phyloP scores from a whole-genome alignment of 2,888 invertebrate genomes.

The Sericinus montela region DNA sequence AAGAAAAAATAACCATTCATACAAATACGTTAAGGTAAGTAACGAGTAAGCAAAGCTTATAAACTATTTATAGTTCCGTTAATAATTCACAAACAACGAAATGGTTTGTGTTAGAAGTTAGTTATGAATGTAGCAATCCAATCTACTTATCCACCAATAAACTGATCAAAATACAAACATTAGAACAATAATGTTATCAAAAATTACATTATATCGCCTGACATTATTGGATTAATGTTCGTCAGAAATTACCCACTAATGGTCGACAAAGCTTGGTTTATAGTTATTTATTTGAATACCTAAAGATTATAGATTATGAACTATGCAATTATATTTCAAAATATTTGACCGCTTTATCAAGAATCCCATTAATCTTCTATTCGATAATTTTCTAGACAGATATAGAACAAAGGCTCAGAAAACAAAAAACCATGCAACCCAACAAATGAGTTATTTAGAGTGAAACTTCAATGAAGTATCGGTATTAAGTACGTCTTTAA shows the following conservation, averaged over 20 bases:
- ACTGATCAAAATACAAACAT: conserved; percentile 38
- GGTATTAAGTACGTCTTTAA: no score
- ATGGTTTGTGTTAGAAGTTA: conserved; percentile 10
- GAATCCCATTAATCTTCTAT: not conserved
- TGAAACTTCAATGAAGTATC: no score
- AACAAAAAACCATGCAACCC: no score
- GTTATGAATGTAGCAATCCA: conserved; percentile 46
- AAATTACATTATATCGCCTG: conserved; percentile 29
- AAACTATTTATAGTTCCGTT: conserved; percentile 8
- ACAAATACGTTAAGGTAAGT: no score
- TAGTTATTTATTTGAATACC: conserved; percentile 19
- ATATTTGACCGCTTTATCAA: not conserved
- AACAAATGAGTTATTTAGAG: no score
- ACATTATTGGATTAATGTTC: conserved; percentile 60
- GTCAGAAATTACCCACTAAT: conserved; percentile 58
- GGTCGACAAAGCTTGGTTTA: conserved; percentile 44
- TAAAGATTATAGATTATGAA: not conserved
- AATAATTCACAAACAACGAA: conserved; percentile 18
- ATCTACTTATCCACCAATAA: conserved; percentile 26
- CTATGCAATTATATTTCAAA: conserved; percentile 1
- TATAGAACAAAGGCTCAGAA: no score
- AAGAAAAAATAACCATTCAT: no score
- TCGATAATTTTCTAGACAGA: not conserved
- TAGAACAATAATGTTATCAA: conserved; percentile 28
- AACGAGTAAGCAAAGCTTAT: not conserved